Evolutionary conservation across 2,797 vertebrate genomes (phyloP).

Genomic region (Manis javanica): DNA sequence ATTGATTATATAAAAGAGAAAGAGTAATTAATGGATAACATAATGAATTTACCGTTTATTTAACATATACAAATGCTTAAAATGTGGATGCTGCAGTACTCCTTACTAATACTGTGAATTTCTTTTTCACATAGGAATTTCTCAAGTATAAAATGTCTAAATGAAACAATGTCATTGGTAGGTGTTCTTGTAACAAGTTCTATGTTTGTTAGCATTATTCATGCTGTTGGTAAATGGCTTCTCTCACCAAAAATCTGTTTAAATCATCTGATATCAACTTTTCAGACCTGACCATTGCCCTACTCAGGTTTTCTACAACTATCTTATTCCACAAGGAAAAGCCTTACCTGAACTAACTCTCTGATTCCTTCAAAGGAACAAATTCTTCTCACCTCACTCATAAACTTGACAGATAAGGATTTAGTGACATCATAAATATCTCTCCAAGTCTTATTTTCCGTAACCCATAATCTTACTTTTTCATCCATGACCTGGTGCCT

Average conservation of each 20-base stretch:
- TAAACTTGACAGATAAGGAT: not conserved
- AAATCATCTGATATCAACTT: not conserved
- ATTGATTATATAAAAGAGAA: not conserved
- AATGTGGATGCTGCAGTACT: not conserved
- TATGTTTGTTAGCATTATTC: not conserved
- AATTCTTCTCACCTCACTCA: not conserved
- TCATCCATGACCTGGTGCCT: not conserved
- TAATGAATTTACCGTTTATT: not conserved
- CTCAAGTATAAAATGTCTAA: not conserved
- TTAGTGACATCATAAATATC: not conserved
- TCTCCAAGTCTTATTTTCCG: not conserved
- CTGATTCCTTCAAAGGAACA: not conserved
- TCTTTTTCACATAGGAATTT: not conserved
- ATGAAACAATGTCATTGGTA: conserved; percentile 3
- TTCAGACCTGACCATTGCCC: not conserved
- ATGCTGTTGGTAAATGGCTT: not conserved
- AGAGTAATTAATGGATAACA: not conserved
- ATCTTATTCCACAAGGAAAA: not conserved
- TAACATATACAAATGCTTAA: not conserved
- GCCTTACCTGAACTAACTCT: not conserved
- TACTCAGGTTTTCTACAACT: not conserved
- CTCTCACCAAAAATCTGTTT: not conserved
- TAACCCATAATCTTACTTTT: not conserved
- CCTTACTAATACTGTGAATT: not conserved
- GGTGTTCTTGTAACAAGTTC: not conserved